Evolutionary conservation across 2,888 invertebrate genomes (phyloP).

Genomic region (Acronicta psi): DNA sequence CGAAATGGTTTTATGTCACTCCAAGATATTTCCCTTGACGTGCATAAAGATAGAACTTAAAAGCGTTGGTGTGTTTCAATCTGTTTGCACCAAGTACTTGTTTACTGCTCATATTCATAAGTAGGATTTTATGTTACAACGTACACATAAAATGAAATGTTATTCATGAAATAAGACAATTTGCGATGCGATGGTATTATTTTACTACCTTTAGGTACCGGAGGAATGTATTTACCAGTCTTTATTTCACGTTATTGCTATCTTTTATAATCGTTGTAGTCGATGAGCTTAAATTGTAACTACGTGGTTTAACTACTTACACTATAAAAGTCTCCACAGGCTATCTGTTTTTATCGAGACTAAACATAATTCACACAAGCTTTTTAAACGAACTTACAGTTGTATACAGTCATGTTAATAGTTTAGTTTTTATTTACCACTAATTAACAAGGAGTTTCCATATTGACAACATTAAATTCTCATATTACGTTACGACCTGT

Average conservation of each 20-base stretch:
- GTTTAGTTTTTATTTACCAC: too few relatives aligned
- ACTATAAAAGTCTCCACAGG: constrained; percentile 20
- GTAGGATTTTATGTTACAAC: constrained; percentile 61
- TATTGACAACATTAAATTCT: too few relatives aligned
- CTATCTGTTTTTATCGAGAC: constrained; percentile 35
- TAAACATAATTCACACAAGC: constrained; percentile 15
- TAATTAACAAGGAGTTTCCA: too few relatives aligned
- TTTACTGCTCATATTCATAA: constrained; percentile 54
- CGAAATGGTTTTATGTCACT: constrained; percentile 18
- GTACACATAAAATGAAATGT: constrained; percentile 62
- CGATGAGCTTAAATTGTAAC: constrained; percentile 63
- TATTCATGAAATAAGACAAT: constrained; percentile 66
- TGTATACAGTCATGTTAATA: background rate
- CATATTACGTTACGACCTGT: too few relatives aligned
- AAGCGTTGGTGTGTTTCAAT: constrained; percentile 43
- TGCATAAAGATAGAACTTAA: constrained; percentile 18
- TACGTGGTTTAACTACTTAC: constrained; percentile 45
- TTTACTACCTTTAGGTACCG: constrained; percentile 57
- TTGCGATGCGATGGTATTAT: constrained; percentile 63
- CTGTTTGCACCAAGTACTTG: constrained; percentile 30
- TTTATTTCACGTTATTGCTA: constrained; percentile 36
- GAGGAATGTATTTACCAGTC: constrained; percentile 45
- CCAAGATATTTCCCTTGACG: constrained; percentile 8
- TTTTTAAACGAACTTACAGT: background rate
- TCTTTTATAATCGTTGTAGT: constrained; percentile 56